These are phyloP conservation scores for Tetropium fuscum DNA, from an alignment of 2,888 invertebrate genomes.

Conservation along the genomic window DNA sequence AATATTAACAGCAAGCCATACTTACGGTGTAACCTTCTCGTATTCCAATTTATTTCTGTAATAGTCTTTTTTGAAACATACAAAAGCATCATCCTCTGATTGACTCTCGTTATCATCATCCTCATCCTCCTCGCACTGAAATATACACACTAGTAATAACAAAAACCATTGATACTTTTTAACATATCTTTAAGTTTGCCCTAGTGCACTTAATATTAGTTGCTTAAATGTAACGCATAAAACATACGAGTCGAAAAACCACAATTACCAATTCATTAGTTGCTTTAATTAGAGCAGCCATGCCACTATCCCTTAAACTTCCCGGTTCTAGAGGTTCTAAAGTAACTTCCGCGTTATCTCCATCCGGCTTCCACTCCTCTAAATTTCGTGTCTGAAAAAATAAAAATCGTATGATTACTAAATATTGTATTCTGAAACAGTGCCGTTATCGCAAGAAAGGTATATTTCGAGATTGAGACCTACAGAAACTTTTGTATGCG, in stretches of 20 bases:
- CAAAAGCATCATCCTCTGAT: slow-evolving; percentile 69
- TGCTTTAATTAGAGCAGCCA: slow-evolving; percentile 73
- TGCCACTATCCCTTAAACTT: slow-evolving; percentile 66
- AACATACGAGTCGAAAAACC: too few species aligned
- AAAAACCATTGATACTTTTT: too few species aligned
- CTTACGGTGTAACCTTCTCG: slow-evolving; percentile 81
- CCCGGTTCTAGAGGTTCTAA: slow-evolving; percentile 59
- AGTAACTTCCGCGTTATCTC: slow-evolving; percentile 65
- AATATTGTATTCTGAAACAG: neutral
- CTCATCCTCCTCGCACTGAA: too few species aligned
- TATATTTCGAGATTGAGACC: slow-evolving; percentile 11
- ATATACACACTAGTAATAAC: too few species aligned
- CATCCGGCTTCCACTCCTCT: slow-evolving; percentile 59
- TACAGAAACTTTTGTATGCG: slow-evolving; percentile 48
- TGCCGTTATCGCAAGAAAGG: too few species aligned
- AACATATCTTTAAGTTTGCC: too few species aligned
- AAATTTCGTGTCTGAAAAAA: slow-evolving; percentile 40
- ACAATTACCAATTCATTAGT: slow-evolving; percentile 72
- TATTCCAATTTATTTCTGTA: slow-evolving; percentile 92
- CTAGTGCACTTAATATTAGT: too few species aligned
- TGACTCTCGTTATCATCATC: slow-evolving; percentile 65
- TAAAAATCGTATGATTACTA: neutral
- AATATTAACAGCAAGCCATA: slow-evolving; percentile 42
- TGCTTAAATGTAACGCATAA: too few species aligned
- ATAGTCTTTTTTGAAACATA: slow-evolving; percentile 91